These are phyloP conservation scores for Paelopatides confundens DNA, from an alignment of 53 echinoderm and acorn worm species.

Conservation along the genomic window DNA sequence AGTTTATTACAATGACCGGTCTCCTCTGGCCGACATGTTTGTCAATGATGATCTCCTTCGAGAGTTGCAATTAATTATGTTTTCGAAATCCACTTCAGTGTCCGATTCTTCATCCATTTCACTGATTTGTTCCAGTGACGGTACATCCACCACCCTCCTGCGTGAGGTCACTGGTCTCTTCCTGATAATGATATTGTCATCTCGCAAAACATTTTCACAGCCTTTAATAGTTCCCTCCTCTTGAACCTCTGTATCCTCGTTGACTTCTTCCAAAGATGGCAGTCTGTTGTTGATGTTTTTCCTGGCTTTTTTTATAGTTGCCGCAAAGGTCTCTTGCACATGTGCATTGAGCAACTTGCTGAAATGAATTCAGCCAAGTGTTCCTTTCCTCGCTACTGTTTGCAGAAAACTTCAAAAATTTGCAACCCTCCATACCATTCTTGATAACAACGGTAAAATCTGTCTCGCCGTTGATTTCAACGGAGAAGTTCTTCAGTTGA, in stretches of 20 bases:
- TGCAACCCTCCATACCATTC: constrained; percentile 26
- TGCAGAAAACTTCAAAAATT: constrained; percentile 2
- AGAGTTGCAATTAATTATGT: not conserved
- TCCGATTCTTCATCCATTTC: constrained; percentile 26
- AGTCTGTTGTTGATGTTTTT: not conserved
- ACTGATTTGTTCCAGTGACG: constrained; percentile 26
- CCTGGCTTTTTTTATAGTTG: not conserved
- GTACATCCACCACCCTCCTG: constrained; percentile 19
- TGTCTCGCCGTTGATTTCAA: not conserved
- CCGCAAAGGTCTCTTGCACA: not conserved
- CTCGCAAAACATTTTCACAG: constrained; percentile 1
- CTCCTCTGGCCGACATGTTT: not conserved
- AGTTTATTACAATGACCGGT: not conserved
- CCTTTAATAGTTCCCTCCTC: constrained; percentile 10
- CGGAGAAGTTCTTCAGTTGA: constrained; percentile 31
- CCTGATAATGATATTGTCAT: not conserved
- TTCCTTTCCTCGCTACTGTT: constrained; percentile 1
- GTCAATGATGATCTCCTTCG: not conserved
- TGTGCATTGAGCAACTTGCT: not conserved
- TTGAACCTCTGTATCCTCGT: not conserved
- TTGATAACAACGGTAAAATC: constrained; percentile 20
- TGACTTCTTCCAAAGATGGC: constrained; percentile 28
- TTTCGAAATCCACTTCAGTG: constrained; percentile 7
- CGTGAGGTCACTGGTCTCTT: not conserved
- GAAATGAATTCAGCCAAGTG: constrained; percentile 16